phyloP scores from a whole-genome alignment of 2,113 vertebrate genomes.

The Athene noctua region DNA sequence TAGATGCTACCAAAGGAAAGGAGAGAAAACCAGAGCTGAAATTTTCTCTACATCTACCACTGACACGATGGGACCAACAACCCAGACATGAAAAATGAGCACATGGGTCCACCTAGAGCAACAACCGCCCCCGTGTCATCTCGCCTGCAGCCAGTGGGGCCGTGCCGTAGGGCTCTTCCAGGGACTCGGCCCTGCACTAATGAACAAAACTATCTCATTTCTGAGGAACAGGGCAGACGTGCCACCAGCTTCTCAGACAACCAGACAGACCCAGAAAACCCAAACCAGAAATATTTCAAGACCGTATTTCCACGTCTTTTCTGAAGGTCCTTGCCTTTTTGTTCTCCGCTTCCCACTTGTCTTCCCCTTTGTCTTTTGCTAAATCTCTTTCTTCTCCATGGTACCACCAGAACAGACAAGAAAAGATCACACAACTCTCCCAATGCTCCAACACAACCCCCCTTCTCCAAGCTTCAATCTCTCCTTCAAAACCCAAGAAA shows the following conservation, averaged over 20 bases:
- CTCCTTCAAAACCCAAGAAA: not conserved
- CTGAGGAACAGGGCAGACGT: not conserved
- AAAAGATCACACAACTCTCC: not conserved
- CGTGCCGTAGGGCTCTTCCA: not conserved
- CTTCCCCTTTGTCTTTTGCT: not conserved
- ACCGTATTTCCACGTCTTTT: not conserved
- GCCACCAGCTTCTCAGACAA: not conserved
- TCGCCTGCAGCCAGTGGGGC: accelerated
- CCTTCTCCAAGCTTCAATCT: not conserved
- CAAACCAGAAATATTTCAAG: not conserved
- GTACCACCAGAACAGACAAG: not conserved
- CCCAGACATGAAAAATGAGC: not conserved
- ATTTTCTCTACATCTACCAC: not conserved
- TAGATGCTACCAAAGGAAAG: not conserved
- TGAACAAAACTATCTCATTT: not conserved
- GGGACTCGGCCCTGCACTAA: not conserved
- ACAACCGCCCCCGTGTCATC: accelerated
- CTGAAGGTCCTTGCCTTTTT: not conserved
- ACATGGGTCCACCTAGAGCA: not conserved
- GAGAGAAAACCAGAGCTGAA: not conserved
- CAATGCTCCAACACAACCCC: accelerated
- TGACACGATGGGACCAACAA: not conserved
- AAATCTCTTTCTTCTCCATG: not conserved
- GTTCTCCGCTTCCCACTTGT: not conserved
- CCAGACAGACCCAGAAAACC: not conserved